These are phyloP conservation scores for Brachirus orientalis DNA, from an alignment of 2,113 vertebrate species.

Conservation along the genomic window DNA sequence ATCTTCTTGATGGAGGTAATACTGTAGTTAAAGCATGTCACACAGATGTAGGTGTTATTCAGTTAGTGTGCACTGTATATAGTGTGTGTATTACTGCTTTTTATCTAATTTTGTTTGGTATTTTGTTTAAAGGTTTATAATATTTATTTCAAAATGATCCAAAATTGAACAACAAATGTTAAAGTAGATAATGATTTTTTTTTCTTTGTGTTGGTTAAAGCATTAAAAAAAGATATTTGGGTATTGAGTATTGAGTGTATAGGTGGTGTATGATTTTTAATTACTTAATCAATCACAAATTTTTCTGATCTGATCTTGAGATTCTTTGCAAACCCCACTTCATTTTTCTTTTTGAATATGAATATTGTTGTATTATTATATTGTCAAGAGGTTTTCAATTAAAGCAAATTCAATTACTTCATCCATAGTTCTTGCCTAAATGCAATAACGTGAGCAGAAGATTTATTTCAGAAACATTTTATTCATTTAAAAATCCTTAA, in stretches of 20 bases:
- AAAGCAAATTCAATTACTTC: constrained; percentile 31
- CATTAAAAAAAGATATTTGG: neutral
- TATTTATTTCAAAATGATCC: neutral
- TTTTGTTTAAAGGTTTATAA: neutral
- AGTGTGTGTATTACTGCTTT: neutral
- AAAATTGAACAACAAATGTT: too few relatives aligned
- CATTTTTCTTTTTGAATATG: neutral
- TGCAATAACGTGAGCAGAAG: constrained; percentile 1
- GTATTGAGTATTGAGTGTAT: neutral
- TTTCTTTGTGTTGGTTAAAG: neutral
- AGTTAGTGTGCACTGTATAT: too few relatives aligned
- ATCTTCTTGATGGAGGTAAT: too few relatives aligned
- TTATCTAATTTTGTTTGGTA: neutral
- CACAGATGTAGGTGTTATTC: neutral
- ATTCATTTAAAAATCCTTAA: constrained; percentile 75
- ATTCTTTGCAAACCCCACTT: neutral
- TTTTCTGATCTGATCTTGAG: too few relatives aligned
- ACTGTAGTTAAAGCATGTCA: too few relatives aligned
- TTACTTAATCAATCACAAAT: neutral
- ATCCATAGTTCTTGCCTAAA: neutral
- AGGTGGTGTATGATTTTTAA: neutral
- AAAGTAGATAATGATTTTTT: neutral
- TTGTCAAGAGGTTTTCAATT: constrained; percentile 15
- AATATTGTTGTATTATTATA: too few relatives aligned
- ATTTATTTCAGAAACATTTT: constrained; percentile 48